Conservation (phyloP, 2,113 vertebrate species). For the Campylomormyrus tamandua region DNA sequence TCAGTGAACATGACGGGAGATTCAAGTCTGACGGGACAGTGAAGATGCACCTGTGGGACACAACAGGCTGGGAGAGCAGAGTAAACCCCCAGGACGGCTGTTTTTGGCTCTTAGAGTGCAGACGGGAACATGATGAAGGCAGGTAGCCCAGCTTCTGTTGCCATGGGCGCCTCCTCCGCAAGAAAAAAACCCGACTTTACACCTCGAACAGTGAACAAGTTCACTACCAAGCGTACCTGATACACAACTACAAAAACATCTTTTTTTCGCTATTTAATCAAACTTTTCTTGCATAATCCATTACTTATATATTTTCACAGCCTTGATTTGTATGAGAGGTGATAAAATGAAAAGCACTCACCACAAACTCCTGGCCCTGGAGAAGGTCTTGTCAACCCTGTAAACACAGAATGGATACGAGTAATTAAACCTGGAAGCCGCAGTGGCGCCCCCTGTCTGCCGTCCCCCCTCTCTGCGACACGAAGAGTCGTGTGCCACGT, state of each 20-base stretch:
- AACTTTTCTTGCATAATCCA: neutral
- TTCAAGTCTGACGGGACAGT: neutral
- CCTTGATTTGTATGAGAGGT: neutral
- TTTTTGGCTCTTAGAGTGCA: neutral
- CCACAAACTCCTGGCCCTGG: conserved; percentile 55
- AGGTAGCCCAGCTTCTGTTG: neutral
- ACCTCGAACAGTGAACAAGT: neutral
- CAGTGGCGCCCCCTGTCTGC: neutral
- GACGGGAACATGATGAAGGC: neutral
- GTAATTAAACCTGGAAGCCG: neutral
- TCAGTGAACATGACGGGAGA: neutral
- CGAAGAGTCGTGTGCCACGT: neutral
- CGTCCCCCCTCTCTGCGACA: neutral
- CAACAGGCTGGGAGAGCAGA: neutral
- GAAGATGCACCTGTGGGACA: neutral
- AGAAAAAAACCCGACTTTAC: neutral
- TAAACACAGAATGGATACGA: conserved; percentile 19
- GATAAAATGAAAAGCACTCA: conserved; percentile 36
- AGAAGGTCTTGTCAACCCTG: conserved; percentile 61
- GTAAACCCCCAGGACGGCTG: neutral
- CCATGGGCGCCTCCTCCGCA: neutral
- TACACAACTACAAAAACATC: neutral
- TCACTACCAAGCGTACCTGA: neutral
- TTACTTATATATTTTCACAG: neutral
- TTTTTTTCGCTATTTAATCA: neutral